Percentiles rank a stretch among this genome's conserved stretches.
phyloP scores from a whole-genome alignment of 2,113 vertebrate species.

The Baryphthengus martii region DNA sequence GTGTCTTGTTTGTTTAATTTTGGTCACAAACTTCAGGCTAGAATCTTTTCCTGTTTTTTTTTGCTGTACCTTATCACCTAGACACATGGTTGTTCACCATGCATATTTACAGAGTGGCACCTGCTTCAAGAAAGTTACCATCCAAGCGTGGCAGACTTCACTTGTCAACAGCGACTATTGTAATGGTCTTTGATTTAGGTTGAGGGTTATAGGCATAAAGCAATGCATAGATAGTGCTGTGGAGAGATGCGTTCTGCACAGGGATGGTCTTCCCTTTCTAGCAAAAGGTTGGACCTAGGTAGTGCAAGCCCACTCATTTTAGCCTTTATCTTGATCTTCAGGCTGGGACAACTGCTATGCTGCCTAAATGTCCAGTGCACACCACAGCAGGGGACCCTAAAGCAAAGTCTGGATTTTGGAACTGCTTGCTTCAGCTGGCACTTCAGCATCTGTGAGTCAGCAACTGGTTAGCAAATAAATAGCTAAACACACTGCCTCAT shows the following conservation, averaged over 20 bases:
- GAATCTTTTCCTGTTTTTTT: neutral
- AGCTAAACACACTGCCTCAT: neutral
- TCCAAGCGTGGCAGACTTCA: neutral
- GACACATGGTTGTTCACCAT: neutral
- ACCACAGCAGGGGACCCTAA: neutral
- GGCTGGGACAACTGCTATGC: neutral
- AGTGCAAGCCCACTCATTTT: neutral
- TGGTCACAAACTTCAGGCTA: neutral
- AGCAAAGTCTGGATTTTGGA: neutral
- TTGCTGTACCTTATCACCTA: neutral
- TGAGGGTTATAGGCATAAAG: neutral
- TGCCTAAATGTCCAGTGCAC: neutral
- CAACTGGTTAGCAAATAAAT: neutral
- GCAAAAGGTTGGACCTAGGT: neutral
- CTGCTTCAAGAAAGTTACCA: neutral
- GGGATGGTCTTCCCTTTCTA: neutral
- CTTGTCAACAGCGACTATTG: fast-evolving
- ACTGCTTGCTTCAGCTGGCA: neutral
- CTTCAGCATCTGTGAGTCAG: neutral
- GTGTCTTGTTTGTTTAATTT: neutral
- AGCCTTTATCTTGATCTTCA: neutral
- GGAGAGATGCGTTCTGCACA: neutral
- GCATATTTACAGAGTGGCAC: neutral
- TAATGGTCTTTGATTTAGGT: neutral
- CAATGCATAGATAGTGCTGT: fast-evolving